Conservation (phyloP, 1,140 invertebrate species). For the Formica exsecta region DNA sequence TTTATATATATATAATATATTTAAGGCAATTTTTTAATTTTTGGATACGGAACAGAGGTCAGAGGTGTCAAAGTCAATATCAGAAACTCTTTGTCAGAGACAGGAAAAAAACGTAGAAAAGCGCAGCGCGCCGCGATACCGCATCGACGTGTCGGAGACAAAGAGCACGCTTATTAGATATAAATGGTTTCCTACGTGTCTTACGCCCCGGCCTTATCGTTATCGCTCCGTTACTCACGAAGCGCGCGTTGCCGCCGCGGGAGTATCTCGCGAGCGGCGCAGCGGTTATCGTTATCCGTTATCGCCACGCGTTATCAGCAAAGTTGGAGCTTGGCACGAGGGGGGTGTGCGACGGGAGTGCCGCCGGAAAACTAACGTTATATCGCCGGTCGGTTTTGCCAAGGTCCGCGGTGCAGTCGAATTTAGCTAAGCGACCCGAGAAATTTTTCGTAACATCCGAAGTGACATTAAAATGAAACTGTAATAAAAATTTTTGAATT, state of each 20-base stretch:
- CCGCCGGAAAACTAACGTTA: constrained; percentile 47
- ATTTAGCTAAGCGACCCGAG: constrained; percentile 32
- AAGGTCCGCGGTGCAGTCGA: constrained; percentile 32
- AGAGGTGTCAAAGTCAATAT: constrained; percentile 38
- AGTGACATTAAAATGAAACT: no score
- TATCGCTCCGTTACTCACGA: constrained; percentile 83
- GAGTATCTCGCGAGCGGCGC: constrained; percentile 73
- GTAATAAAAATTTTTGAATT: no score
- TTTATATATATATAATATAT: no score
- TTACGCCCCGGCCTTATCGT: constrained; percentile 81
- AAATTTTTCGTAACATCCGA: neutral
- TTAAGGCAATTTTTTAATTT: no score
- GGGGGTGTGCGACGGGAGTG: constrained; percentile 44
- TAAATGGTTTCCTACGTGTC: constrained; percentile 77
- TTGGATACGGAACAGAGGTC: neutral
- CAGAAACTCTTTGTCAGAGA: constrained; percentile 1
- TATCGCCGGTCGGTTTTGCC: constrained; percentile 19
- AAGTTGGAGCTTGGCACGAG: constrained; percentile 77
- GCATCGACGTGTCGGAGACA: constrained; percentile 64
- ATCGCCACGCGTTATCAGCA: constrained; percentile 79
- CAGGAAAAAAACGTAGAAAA: neutral
- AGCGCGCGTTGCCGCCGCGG: constrained; percentile 70
- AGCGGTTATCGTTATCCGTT: constrained; percentile 80
- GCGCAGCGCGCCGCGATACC: constrained; percentile 31
- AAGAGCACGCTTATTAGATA: constrained; percentile 75